Evolutionary conservation across 2,888 invertebrate genomes (phyloP), one percentile per base, ranked within the genome.

Genomic region (Carpatolechia fugitivella): DNA sequence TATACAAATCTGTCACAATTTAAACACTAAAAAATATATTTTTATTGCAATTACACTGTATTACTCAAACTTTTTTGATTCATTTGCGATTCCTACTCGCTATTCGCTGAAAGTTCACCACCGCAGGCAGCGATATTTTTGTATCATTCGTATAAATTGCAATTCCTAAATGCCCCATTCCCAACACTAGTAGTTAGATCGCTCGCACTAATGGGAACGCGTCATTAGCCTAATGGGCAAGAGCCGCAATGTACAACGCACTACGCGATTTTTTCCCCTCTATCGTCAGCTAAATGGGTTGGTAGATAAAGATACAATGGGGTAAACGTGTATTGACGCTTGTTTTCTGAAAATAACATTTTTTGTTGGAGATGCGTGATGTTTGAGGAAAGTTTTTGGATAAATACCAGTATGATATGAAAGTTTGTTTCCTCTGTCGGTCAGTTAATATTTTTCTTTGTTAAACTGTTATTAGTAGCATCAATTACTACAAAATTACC

Each of bases 171-270:
- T 20, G 16, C 10, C 33, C n/a, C 48, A 48, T 18, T 14, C 33
- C 33, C 11, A 29, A 10, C 18, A 7, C 16, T 11, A 14, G 20
- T n/a, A 41, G 20, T 40, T 41, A 47, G 33, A 49, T 35, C 44
- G 53, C 51, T 47, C 48, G 44, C 48, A 61, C 62, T 62, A 66
- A 69, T 64, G 60, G 60, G 59, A 63, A 63, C 63, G 61, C 65
- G 58, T 70, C 69, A 70, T 72, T 72, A 70, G 69, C 63, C 11
- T 72, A 72, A 70, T 70, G 69, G 61, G 53, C 57, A 63, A 68
- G 18, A 68, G 64, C 69, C 66, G 38, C 35, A 16, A 13, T 18
- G 36, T 7, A 14, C n/a, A 36, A 24, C 40, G 41, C 55, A 51
- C 55, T 38, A 35, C 50, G 50, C n/a, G 36, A 3, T 41, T 55